A percentile compares a stretch with the other conserved stretches of the same genome.
Conservation (phyloP, 2,113 vertebrate genomes). For the Muscicapa adusta region DNA sequence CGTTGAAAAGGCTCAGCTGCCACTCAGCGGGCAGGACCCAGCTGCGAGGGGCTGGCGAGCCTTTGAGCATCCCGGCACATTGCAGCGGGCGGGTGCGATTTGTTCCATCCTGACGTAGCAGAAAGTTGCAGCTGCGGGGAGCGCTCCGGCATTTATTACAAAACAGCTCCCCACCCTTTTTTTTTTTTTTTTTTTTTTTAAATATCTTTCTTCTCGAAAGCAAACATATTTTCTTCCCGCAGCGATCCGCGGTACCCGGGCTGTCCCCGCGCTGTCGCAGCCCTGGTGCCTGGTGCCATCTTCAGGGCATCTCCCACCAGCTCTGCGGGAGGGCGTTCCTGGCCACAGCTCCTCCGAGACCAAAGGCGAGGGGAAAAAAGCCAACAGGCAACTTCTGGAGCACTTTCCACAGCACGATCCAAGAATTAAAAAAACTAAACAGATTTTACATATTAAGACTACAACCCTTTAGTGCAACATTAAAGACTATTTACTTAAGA, state of each 20-base stretch:
- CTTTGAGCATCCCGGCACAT: background rate
- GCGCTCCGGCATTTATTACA: background rate
- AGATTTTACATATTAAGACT: slow-evolving; percentile 61
- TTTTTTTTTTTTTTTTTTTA: too few relatives aligned
- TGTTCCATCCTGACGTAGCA: background rate
- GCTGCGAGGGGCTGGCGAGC: background rate
- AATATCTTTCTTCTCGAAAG: background rate
- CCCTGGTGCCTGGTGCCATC: background rate
- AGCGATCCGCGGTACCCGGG: background rate
- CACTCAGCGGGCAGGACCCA: background rate
- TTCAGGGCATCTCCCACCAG: background rate
- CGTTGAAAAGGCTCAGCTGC: background rate
- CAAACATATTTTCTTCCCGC: background rate
- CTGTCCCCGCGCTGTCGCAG: background rate
- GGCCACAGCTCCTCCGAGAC: background rate
- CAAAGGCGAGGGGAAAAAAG: background rate
- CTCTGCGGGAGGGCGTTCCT: background rate
- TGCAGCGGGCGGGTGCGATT: background rate
- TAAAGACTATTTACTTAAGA: slow-evolving; percentile 53
- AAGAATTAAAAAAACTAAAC: slow-evolving; percentile 47
- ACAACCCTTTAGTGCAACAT: slow-evolving; percentile 39
- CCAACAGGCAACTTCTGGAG: slow-evolving; percentile 25
- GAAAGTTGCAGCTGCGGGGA: background rate
- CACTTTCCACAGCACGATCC: slow-evolving; percentile 34
- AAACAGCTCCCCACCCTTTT: background rate